Evolutionary conservation across 30 jellyfish, hydroid and myxozoan species (phyloP).

Genomic region (Aurelia sp.): DNA sequence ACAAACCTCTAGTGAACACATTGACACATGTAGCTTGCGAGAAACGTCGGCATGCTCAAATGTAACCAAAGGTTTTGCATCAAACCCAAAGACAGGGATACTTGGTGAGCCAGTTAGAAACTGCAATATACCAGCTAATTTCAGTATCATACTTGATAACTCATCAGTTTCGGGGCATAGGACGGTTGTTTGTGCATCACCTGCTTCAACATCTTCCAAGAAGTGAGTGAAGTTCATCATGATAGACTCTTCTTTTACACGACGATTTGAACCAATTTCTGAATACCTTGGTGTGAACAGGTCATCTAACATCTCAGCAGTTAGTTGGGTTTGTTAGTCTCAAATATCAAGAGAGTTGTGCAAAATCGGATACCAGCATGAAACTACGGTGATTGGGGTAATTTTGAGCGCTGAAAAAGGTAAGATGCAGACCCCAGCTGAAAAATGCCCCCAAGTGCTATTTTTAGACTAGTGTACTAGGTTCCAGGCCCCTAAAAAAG

Average conservation of each 20-base stretch:
- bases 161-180: constrained; percentile 22
- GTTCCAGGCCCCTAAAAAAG: no score
- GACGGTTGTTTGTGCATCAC: constrained; percentile 35
- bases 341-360: no score
- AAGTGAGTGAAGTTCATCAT: constrained; percentile 30
- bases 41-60: constrained; percentile 26
- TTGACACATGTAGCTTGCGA: constrained; percentile 32
- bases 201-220: constrained; percentile 31
- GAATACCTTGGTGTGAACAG: constrained; percentile 24
- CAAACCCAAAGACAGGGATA: constrained; percentile 15
- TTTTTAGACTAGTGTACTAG: no score
- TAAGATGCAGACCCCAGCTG: no score
- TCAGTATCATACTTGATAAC: constrained; percentile 17
- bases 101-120: constrained; percentile 21
- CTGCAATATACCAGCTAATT: constrained; percentile 19
- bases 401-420: no score
- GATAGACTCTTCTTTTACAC: constrained; percentile 29
- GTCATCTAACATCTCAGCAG: constrained; percentile 23
- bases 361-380: no score
- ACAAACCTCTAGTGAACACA: constrained; percentile 10
- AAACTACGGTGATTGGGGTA: no score
- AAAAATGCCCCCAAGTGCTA: no score
- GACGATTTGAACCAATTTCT: constrained; percentile 28
- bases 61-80: constrained; percentile 2
- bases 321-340: no score